A percentile compares a stretch with the other conserved stretches of the same genome.
Conservation (phyloP, 2,888 invertebrate species). For the Flexamia atlantica region DNA sequence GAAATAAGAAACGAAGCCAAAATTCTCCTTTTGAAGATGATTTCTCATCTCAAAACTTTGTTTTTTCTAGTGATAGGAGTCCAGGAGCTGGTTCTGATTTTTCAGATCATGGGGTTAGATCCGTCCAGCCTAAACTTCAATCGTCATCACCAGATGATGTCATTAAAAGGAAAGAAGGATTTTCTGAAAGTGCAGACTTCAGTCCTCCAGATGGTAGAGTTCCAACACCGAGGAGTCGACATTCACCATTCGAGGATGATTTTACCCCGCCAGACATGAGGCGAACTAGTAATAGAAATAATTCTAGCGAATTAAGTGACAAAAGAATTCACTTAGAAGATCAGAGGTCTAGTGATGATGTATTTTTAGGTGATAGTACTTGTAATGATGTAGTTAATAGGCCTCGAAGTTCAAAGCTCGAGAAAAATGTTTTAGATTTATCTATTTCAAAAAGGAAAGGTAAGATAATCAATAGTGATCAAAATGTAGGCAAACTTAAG, state of each 20-base stretch:
- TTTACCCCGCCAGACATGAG: slow-evolving; percentile 77
- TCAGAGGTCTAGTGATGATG: slow-evolving; percentile 67
- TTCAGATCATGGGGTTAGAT: slow-evolving; percentile 66
- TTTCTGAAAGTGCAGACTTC: slow-evolving; percentile 54
- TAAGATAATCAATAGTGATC: slow-evolving; percentile 51
- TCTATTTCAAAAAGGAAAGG: slow-evolving; percentile 53
- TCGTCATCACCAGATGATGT: slow-evolving; percentile 62
- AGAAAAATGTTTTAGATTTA: slow-evolving; percentile 64
- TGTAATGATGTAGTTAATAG: slow-evolving; percentile 49
- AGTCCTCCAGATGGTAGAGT: slow-evolving; percentile 52
- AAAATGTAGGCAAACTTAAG: slow-evolving; percentile 57
- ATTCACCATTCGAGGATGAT: slow-evolving; percentile 84
- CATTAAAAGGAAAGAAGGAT: slow-evolving; percentile 58
- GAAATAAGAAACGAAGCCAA: slow-evolving; percentile 68
- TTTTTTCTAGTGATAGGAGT: slow-evolving; percentile 71
- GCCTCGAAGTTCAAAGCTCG: slow-evolving; percentile 65
- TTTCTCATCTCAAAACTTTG: slow-evolving; percentile 76
- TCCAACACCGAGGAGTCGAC: slow-evolving; percentile 70
- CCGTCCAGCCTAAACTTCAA: slow-evolving; percentile 59
- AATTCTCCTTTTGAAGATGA: slow-evolving; percentile 81
- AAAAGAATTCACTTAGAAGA: slow-evolving; percentile 66
- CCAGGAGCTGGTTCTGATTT: slow-evolving; percentile 69
- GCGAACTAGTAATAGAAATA: slow-evolving; percentile 71
- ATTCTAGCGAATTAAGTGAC: slow-evolving; percentile 71
- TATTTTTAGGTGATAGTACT: slow-evolving; percentile 65